Conservation (phyloP, 2,888 invertebrate species). For the Linyphia triangularis region DNA sequence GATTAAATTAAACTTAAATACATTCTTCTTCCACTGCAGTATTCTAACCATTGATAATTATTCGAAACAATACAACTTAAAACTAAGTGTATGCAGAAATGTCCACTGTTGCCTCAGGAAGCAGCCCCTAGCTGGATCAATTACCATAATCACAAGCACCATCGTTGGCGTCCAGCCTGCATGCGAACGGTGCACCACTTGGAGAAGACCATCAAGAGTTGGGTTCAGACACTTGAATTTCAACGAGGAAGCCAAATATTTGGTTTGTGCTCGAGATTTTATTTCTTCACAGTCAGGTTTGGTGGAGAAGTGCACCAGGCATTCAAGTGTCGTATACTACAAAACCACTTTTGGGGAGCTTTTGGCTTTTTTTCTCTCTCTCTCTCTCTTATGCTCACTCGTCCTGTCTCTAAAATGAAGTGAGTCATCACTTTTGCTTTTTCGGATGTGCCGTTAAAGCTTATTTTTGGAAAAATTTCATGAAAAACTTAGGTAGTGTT, state of each 20-base stretch:
- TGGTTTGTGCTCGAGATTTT: slow-evolving; percentile 69
- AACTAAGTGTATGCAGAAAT: no score
- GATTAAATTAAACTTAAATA: no score
- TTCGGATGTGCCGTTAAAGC: background rate
- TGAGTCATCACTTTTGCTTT: slow-evolving; percentile 26
- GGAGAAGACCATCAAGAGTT: slow-evolving; percentile 59
- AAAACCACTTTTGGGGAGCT: slow-evolving; percentile 53
- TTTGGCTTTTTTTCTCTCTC: slow-evolving; percentile 13
- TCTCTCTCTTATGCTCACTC: slow-evolving; percentile 3
- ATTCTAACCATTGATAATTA: no score
- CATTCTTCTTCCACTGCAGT: no score
- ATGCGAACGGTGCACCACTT: slow-evolving; percentile 3
- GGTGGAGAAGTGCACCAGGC: slow-evolving; percentile 9
- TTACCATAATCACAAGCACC: slow-evolving; percentile 41
- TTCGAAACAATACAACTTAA: no score
- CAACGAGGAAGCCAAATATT: slow-evolving; percentile 71
- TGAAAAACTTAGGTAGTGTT: no score
- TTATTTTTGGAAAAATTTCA: background rate
- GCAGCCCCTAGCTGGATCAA: slow-evolving; percentile 40
- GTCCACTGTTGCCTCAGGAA: no score
- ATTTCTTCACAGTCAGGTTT: slow-evolving; percentile 33
- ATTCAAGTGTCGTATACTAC: slow-evolving; percentile 61
- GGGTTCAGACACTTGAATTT: slow-evolving; percentile 60
- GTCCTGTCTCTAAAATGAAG: background rate
- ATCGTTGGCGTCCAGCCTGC: slow-evolving; percentile 14